Conservation (phyloP, 2,888 invertebrate species). For the Noctua fimbriata region DNA sequence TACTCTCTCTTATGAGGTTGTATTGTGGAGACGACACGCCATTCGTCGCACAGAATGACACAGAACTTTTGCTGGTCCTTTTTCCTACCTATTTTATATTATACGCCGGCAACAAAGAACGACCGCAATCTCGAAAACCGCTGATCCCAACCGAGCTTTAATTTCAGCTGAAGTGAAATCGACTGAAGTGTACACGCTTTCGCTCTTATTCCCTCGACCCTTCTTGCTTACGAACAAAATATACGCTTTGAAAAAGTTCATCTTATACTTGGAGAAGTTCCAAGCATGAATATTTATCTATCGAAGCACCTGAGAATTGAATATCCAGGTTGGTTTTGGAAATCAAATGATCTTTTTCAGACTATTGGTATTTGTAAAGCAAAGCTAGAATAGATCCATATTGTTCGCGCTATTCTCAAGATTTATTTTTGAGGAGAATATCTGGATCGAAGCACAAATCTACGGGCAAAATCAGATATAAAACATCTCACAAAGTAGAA, state of each 20-base stretch:
- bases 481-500: conserved; percentile 39
- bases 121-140: conserved; percentile 78
- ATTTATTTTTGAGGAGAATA: neutral
- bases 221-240: conserved; percentile 75
- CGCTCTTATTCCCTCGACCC: conserved; percentile 83
- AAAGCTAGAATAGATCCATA: neutral
- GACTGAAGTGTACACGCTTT: conserved; percentile 87
- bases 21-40: conserved; percentile 60
- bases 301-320: conserved; percentile 47
- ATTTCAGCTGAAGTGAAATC: conserved; percentile 85
- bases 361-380: neutral
- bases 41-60: conserved; percentile 65
- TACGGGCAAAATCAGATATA: neutral
- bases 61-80: conserved; percentile 62
- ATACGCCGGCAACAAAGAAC: conserved; percentile 74
- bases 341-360: conserved; percentile 1
- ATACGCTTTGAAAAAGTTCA: conserved; percentile 72
- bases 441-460: neutral
- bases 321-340: conserved; percentile 35
- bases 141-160: conserved; percentile 81
- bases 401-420: neutral
- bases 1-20: conserved; percentile 33
- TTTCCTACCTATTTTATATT: conserved; percentile 70
- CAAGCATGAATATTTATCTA: conserved; percentile 71
- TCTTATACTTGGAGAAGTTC: conserved; percentile 69